Conservation (phyloP, 2,797 vertebrate genomes). For the Leucoraja ocellata region DNA sequence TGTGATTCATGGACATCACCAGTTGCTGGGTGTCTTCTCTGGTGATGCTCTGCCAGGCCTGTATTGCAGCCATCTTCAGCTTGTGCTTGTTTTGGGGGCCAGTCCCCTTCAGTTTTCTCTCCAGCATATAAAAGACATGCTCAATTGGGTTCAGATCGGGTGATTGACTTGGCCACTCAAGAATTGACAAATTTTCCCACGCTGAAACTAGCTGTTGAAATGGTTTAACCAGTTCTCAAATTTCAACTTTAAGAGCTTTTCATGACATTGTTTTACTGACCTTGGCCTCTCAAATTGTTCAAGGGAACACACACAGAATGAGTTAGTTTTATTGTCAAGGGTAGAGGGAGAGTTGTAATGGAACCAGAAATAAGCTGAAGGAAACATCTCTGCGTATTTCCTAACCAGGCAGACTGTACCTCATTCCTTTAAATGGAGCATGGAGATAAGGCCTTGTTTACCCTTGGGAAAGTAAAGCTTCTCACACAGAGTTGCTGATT, state of each 20-base stretch:
- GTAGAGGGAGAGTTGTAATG: neutral
- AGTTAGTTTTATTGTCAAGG: neutral
- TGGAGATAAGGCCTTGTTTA: neutral
- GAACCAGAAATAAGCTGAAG: neutral
- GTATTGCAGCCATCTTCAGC: no score
- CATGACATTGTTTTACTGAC: neutral
- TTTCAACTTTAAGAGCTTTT: neutral
- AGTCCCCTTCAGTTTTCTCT: no score
- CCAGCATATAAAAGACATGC: no score
- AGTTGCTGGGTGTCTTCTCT: no score
- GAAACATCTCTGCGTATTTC: neutral
- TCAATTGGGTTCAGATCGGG: no score
- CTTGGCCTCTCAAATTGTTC: neutral
- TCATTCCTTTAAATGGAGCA: neutral
- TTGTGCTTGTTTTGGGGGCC: no score
- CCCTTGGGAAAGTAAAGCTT: neutral
- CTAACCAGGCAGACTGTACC: neutral
- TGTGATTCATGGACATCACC: no score
- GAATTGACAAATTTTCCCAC: neutral
- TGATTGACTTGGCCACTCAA: no score
- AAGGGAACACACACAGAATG: neutral
- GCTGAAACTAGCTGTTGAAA: neutral
- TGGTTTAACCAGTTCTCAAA: neutral
- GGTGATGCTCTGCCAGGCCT: no score
- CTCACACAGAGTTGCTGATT: neutral